These are phyloP conservation scores for human DNA, from an alignment of 2,113 vertebrate genomes.

Conservation along the genomic window DNA sequence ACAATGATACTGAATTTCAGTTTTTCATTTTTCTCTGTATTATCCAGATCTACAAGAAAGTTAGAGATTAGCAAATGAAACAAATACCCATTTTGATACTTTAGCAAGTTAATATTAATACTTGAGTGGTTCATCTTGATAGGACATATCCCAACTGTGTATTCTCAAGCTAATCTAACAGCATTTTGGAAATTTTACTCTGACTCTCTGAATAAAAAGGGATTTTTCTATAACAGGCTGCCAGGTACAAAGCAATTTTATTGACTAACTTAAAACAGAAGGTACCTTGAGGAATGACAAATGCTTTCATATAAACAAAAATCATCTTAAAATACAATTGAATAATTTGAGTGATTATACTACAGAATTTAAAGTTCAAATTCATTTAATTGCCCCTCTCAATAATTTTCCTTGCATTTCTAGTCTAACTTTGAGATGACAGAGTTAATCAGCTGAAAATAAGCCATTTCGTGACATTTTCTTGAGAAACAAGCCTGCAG, in stretches of 20 bases:
- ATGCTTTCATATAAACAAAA: not conserved
- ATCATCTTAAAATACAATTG: not conserved
- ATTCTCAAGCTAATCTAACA: not conserved
- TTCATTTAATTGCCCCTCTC: not conserved
- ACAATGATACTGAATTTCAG: constrained; percentile 93
- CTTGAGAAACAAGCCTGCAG: not conserved
- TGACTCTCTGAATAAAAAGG: not conserved
- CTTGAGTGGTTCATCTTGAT: not conserved
- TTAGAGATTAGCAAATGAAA: constrained; percentile 19
- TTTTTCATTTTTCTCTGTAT: constrained; percentile 90
- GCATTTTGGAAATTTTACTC: not conserved
- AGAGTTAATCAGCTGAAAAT: not conserved
- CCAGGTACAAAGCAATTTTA: not conserved
- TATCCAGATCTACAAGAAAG: constrained; percentile 89
- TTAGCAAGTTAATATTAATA: not conserved
- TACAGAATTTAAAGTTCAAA: not conserved
- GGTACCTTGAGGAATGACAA: not conserved
- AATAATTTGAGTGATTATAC: not conserved
- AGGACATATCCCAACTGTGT: not conserved
- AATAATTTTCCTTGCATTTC: not conserved
- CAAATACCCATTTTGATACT: not conserved
- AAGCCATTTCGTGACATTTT: constrained; percentile 1
- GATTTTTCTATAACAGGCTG: not conserved
- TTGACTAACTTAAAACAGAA: not conserved
- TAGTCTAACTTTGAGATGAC: not conserved